Percentiles rank a stretch among this genome's conserved stretches.
Evolutionary conservation across 1,140 invertebrate species (phyloP).

Genomic region (Patella vulgata): DNA sequence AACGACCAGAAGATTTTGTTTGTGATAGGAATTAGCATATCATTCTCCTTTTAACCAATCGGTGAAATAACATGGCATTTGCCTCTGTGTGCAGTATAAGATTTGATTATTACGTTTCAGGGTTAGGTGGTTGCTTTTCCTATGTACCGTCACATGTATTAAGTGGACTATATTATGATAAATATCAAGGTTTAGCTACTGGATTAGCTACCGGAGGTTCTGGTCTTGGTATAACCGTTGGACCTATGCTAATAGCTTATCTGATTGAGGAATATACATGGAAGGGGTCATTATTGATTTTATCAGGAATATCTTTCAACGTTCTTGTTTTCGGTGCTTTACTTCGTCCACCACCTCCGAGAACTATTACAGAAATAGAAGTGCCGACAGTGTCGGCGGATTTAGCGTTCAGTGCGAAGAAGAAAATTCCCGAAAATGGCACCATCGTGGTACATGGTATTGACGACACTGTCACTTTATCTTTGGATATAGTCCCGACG

Average conservation of each 20-base stretch:
- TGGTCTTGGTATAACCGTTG: slow-evolving; percentile 85
- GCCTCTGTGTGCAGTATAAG: too few relatives aligned
- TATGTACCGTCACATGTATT: slow-evolving; percentile 57
- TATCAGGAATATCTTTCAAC: slow-evolving; percentile 87
- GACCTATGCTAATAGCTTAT: slow-evolving; percentile 72
- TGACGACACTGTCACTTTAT: too few relatives aligned
- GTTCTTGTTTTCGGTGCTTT: slow-evolving; percentile 44
- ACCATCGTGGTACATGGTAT: too few relatives aligned
- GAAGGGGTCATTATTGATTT: slow-evolving; percentile 81
- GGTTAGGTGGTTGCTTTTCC: slow-evolving; percentile 47
- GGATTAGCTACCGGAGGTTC: slow-evolving; percentile 93
- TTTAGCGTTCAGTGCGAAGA: too few relatives aligned
- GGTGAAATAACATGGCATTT: too few relatives aligned
- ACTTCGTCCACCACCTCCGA: slow-evolving; percentile 34
- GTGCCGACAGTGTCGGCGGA: too few relatives aligned
- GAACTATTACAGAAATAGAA: background rate
- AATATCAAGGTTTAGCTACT: slow-evolving; percentile 86
- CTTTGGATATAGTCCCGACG: too few relatives aligned
- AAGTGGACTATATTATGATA: slow-evolving; percentile 88
- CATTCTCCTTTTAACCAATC: too few relatives aligned
- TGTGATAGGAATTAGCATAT: too few relatives aligned
- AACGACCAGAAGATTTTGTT: background rate
- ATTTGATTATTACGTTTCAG: slow-evolving; percentile 28
- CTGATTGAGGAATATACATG: slow-evolving; percentile 79
- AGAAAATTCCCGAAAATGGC: too few relatives aligned